These are phyloP conservation scores for Helicoverpa assulta DNA, from an alignment of 2,888 invertebrate genomes.

Conservation along the genomic window DNA sequence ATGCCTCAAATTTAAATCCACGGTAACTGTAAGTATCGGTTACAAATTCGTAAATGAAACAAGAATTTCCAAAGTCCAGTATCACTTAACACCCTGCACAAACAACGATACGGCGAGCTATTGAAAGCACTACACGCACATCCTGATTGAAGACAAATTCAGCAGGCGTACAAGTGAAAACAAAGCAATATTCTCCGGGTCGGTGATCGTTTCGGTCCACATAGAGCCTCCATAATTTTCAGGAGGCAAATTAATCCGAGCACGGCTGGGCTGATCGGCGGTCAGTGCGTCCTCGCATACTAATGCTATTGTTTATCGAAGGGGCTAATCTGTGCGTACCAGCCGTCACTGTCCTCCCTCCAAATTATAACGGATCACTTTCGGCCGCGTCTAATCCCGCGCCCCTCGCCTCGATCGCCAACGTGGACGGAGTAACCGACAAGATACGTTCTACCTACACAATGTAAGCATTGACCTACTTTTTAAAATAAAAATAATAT, in stretches of 20 bases:
- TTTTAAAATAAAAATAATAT: constrained; percentile 10
- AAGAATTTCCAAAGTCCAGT: constrained; percentile 7
- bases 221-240: constrained; percentile 86
- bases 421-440: constrained; percentile 49
- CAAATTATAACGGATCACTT: constrained; percentile 89
- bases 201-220: constrained; percentile 78
- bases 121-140: constrained; percentile 36
- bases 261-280: constrained; percentile 87
- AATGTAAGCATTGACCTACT: constrained; percentile 27
- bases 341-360: constrained; percentile 89
- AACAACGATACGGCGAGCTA: constrained; percentile 42
- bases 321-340: constrained; percentile 90
- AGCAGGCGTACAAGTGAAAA: constrained; percentile 74
- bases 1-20: background rate
- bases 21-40: background rate
- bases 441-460: constrained; percentile 38
- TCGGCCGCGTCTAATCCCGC: constrained; percentile 84
- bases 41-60: background rate
- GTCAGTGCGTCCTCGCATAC: constrained; percentile 89
- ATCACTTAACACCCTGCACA: constrained; percentile 44
- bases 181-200: constrained; percentile 82
- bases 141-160: constrained; percentile 69
- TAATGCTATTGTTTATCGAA: constrained; percentile 91
- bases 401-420: constrained; percentile 68
- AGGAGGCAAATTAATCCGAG: constrained; percentile 89